phyloP scores from a whole-genome alignment of 2,888 invertebrate species.

The Drepana falcataria region DNA sequence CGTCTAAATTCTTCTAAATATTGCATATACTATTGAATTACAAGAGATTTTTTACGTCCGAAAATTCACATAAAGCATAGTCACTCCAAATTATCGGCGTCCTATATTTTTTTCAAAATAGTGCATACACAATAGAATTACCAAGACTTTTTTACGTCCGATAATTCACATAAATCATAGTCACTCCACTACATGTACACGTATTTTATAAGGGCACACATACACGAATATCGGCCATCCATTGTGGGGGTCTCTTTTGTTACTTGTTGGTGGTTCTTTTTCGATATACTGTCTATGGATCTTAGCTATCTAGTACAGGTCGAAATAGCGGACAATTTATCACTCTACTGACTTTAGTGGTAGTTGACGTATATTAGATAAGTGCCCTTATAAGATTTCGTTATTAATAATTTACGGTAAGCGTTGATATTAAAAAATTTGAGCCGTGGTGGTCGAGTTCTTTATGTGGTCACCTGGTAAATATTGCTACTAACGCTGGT shows the following conservation, averaged over 20 bases:
- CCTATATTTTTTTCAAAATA: too few relatives aligned
- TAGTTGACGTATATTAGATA: slow-evolving; percentile 6
- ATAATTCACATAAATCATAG: not conserved
- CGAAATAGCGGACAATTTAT: slow-evolving; percentile 1
- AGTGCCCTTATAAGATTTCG: not conserved
- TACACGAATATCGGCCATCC: slow-evolving; percentile 33
- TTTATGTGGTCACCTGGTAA: too few relatives aligned
- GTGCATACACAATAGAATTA: too few relatives aligned
- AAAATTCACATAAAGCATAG: too few relatives aligned
- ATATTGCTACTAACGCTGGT: too few relatives aligned
- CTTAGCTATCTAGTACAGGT: not conserved
- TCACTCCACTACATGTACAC: not conserved
- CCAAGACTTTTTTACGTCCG: not conserved
- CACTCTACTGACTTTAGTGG: slow-evolving; percentile 1
- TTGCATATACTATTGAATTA: too few relatives aligned
- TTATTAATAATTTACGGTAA: too few relatives aligned
- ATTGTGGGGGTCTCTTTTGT: slow-evolving; percentile 35
- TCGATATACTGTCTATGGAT: slow-evolving; percentile 28
- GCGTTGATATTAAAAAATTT: too few relatives aligned
- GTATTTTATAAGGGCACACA: slow-evolving; percentile 3
- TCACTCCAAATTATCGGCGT: too few relatives aligned
- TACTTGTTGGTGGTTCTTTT: slow-evolving; percentile 23
- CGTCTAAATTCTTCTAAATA: too few relatives aligned
- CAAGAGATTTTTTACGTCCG: too few relatives aligned
- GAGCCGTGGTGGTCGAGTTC: too few relatives aligned